A percentile compares a stretch with the other conserved stretches of the same genome.
phyloP scores from a whole-genome alignment of 2,113 vertebrate genomes.

The Callocephalon fimbriatum region DNA sequence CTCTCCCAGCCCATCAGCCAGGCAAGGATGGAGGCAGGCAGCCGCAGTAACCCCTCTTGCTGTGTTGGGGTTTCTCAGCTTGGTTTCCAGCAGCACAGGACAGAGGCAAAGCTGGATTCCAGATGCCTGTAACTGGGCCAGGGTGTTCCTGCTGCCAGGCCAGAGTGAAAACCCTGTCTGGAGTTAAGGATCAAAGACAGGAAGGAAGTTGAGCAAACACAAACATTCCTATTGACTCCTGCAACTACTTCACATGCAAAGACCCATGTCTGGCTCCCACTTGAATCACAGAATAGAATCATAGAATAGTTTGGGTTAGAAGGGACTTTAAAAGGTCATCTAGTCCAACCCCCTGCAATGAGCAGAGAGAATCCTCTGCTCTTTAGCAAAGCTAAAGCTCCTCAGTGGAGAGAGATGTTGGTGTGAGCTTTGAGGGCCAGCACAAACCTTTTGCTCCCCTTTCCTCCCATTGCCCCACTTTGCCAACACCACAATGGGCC shows the following conservation, averaged over 20 bases:
- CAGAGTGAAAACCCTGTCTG: not conserved
- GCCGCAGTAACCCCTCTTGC: rapidly evolving
- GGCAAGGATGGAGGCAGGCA: not conserved
- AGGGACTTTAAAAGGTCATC: not conserved
- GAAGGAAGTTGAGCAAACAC: not conserved
- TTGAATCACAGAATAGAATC: not conserved
- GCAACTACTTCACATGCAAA: not conserved
- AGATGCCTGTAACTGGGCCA: not conserved
- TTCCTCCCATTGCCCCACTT: rapidly evolving
- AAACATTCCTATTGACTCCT: not conserved
- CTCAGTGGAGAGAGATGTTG: not conserved
- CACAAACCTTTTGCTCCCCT: not conserved
- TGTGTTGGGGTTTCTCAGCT: not conserved
- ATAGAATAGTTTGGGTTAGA: not conserved
- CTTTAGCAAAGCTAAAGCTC: not conserved
- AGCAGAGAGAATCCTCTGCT: not conserved
- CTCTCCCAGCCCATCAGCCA: rapidly evolving
- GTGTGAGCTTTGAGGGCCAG: not conserved
- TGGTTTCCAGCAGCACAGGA: not conserved
- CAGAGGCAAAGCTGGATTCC: not conserved
- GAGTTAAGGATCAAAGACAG: not conserved
- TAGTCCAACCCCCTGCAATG: not conserved
- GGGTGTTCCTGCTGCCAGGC: not conserved
- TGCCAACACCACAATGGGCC: rapidly evolving
- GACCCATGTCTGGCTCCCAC: not conserved